Conservation (phyloP, 1,140 invertebrate species). For the Grapholita molesta region DNA sequence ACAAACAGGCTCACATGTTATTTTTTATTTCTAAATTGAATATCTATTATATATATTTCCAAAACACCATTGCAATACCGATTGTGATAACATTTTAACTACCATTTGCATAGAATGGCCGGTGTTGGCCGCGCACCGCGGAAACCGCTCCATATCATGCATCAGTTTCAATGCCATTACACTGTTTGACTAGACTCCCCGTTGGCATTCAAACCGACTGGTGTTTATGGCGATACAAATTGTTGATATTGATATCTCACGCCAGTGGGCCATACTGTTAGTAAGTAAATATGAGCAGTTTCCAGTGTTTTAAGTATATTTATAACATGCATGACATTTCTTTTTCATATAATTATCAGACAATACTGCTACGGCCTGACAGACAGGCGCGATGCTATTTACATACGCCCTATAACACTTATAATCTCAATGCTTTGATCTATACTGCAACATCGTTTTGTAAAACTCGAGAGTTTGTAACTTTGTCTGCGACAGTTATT, state of each 20-base stretch:
- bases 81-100: background rate
- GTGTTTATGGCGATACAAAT: background rate
- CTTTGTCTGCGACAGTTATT: no score
- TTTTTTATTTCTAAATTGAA: conserved; percentile 15
- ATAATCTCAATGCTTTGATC: no score
- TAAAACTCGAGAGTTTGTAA: no score
- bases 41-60: conserved; percentile 1
- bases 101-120: background rate
- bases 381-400: background rate
- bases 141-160: background rate
- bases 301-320: background rate
- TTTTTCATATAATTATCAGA: background rate
- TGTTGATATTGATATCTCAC: background rate
- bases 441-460: no score
- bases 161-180: background rate
- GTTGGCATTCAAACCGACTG: background rate
- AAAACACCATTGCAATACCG: background rate
- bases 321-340: background rate
- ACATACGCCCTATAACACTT: no score
- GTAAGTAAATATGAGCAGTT: background rate
- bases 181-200: conserved; percentile 8
- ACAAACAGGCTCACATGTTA: conserved; percentile 38
- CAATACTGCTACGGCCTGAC: background rate
- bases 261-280: background rate
- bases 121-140: background rate